Base-by-base conservation (phyloP, 2,113 vertebrate genomes). In the Lycocorax pyrrhopterus region DNA sequence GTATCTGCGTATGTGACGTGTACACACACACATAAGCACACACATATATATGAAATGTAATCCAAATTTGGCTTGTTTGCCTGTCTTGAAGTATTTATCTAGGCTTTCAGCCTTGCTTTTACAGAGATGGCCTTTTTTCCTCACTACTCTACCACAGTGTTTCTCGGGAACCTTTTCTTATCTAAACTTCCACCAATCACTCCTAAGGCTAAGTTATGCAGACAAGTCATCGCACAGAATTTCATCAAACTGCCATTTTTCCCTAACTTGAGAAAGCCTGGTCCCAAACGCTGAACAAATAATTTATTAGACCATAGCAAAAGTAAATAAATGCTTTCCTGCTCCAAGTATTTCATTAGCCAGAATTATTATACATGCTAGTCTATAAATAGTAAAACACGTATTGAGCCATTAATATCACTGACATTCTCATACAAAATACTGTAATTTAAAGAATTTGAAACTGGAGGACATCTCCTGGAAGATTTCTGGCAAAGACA, bases 171-270 rank as follows among this genome's bases (percentile, higher is more conserved):
- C 41, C 32, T 91, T 93, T 96, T 77, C 94, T 90, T 84, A 92
- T 94, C 90, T 93, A 43, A 95, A 95, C 13, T 82, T 84, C 84
- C 85, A 93, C 82, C 67, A 84, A 73, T 95, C 96, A 82, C 74
- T 87, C 60, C 76, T 84, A 81, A 26, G n/a, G 82, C 86, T 90
- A 86, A 96, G 84, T 91, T 93, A 94, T 81, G 81, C 92, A 96
- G 94, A 94, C 92, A 91, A 95, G 92, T 76, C 89, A 90, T 44
- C 17, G 35, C 82, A 77, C 73, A 93, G 88, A 71, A 78, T 96
- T 90, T 96, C 92, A 96, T 95, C 96, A 96, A 96, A 95, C 90
- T 87, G 85, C 89, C 94, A 94, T 96, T 95, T 95, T 97, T 95
- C 89, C 89, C 68, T 92, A 92, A 95, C 87, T 95, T 89, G 59